phyloP scores from a whole-genome alignment of 1,140 invertebrate species.

The Neodiprion pinetum region DNA sequence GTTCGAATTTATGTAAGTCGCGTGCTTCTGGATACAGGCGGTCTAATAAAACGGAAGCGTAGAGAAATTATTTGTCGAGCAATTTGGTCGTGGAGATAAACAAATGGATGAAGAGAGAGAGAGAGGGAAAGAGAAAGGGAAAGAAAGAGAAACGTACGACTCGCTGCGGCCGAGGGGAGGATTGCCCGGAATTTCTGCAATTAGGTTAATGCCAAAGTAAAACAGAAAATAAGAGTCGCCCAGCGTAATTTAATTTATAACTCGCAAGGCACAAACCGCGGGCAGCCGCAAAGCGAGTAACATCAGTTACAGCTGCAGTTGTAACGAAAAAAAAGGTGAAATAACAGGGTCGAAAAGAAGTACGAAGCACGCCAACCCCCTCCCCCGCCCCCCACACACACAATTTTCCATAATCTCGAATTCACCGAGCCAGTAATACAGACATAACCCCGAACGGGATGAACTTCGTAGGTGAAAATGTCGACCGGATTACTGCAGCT shows the following conservation, averaged over 20 bases:
- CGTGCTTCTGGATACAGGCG: too few relatives aligned
- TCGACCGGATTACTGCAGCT: neutral
- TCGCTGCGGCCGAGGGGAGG: neutral
- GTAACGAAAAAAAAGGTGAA: neutral
- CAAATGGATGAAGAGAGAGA: too few relatives aligned
- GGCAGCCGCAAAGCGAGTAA: neutral
- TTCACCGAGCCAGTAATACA: too few relatives aligned
- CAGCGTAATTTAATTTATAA: neutral
- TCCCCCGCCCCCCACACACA: neutral
- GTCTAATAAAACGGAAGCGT: too few relatives aligned
- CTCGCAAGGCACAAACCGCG: neutral
- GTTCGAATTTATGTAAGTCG: too few relatives aligned
- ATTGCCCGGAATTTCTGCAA: conserved; percentile 1
- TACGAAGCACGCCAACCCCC: too few relatives aligned
- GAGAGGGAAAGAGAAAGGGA: too few relatives aligned
- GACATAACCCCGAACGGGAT: too few relatives aligned
- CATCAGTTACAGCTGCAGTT: neutral
- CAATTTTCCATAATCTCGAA: neutral
- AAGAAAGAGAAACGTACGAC: neutral
- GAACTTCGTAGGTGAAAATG: neutral
- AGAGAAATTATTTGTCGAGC: too few relatives aligned
- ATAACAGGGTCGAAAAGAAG: neutral
- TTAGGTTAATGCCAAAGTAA: conserved; percentile 7
- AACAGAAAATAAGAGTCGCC: neutral
- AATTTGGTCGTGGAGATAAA: too few relatives aligned